Conservation (phyloP, 2,797 vertebrate species). For the Enteromius anoplus region DNA sequence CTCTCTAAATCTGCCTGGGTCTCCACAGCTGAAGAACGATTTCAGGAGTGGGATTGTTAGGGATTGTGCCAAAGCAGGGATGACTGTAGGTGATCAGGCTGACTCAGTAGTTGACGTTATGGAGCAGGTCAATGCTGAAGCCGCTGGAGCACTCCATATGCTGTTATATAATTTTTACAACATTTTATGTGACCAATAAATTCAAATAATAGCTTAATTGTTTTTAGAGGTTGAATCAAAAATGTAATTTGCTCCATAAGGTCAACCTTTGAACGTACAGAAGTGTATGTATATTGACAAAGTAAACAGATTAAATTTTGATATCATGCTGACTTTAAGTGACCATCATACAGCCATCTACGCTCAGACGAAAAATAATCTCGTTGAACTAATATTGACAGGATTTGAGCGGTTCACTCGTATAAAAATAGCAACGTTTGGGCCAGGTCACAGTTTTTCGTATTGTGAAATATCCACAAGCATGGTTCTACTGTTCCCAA, state of each 20-base stretch:
- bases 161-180: conserved; percentile 19
- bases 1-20: conserved; percentile 51
- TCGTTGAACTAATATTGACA: background rate
- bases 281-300: background rate
- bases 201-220: conserved; percentile 4
- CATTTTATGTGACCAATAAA: conserved; percentile 36
- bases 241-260: background rate
- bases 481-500: conserved; percentile 4
- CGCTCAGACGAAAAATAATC: conserved; percentile 22
- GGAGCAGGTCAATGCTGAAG: conserved; percentile 43
- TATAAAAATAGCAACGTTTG: conserved; percentile 12
- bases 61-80: conserved; percentile 48
- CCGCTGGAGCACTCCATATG: conserved; percentile 38
- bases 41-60: conserved; percentile 43
- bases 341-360: background rate
- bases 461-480: conserved; percentile 24
- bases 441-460: conserved; percentile 22
- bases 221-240: background rate
- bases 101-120: conserved; percentile 50
- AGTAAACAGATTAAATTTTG: background rate
- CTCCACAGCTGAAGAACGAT: conserved; percentile 39
- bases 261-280: background rate
- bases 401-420: conserved; percentile 1
- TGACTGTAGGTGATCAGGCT: conserved; percentile 55
- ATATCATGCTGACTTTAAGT: conserved; percentile 5